Evolutionary conservation across 2,113 vertebrate species (phyloP).

Genomic region (Microtus pennsylvanicus): DNA sequence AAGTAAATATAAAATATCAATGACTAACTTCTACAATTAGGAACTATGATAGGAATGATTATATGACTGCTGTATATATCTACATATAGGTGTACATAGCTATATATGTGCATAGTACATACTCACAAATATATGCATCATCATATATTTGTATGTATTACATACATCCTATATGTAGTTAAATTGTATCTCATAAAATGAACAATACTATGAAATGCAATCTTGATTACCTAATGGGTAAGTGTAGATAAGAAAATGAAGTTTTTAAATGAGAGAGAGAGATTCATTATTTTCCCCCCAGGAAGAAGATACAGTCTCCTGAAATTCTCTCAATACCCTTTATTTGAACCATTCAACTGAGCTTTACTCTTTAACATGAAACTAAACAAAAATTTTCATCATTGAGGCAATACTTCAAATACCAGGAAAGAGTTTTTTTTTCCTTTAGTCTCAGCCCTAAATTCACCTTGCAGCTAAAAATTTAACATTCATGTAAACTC

Average conservation of each 20-base stretch:
- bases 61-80: background rate
- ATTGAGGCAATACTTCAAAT: background rate
- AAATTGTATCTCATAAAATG: background rate
- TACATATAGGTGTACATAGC: background rate
- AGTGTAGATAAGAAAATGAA: background rate
- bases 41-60: background rate
- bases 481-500: background rate
- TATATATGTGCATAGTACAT: background rate
- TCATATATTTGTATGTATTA: background rate
- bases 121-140: background rate
- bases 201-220: background rate
- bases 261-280: background rate
- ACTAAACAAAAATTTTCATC: conserved; percentile 13
- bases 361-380: background rate
- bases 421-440: background rate
- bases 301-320: background rate
- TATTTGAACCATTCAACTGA: background rate
- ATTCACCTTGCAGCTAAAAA: background rate
- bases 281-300: background rate
- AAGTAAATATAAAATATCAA: background rate
- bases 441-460: background rate
- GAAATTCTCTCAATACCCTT: background rate
- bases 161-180: background rate
- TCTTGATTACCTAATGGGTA: conserved; percentile 6
- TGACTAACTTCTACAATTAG: background rate